phyloP scores from a whole-genome alignment of 2,797 vertebrate genomes.

The Phataginus tricuspis region DNA sequence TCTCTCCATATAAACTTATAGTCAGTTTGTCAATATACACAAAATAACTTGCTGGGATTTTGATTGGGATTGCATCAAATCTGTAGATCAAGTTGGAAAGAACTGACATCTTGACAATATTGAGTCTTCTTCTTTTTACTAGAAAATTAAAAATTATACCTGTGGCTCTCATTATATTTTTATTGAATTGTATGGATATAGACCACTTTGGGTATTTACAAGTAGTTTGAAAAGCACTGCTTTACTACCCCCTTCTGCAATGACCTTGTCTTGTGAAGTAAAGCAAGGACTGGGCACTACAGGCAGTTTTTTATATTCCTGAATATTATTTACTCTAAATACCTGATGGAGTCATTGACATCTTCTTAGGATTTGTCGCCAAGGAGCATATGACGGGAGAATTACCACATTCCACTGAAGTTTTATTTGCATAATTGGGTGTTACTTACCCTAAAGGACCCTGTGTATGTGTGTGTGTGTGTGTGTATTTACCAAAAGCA shows the following conservation, averaged over 20 bases:
- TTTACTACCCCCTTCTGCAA: background rate
- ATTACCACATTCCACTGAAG: background rate
- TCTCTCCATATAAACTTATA: background rate
- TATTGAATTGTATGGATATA: background rate
- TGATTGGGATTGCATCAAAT: background rate
- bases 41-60: background rate
- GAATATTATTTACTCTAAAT: conserved; percentile 41
- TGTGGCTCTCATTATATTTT: background rate
- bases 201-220: background rate
- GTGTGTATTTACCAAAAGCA: background rate
- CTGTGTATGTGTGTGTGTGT: background rate
- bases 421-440: background rate
- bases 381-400: background rate
- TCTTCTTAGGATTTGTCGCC: background rate
- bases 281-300: background rate
- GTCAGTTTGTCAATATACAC: background rate
- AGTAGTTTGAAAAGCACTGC: conserved; percentile 9
- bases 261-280: background rate
- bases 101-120: background rate
- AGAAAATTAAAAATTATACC: background rate
- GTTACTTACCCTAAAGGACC: background rate
- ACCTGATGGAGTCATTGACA: background rate
- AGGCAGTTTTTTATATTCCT: conserved; percentile 9
- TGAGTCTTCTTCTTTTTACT: background rate
- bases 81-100: background rate